These are phyloP conservation scores for Nomada ruficornis DNA, from an alignment of 2,888 invertebrate species.

Conservation along the genomic window DNA sequence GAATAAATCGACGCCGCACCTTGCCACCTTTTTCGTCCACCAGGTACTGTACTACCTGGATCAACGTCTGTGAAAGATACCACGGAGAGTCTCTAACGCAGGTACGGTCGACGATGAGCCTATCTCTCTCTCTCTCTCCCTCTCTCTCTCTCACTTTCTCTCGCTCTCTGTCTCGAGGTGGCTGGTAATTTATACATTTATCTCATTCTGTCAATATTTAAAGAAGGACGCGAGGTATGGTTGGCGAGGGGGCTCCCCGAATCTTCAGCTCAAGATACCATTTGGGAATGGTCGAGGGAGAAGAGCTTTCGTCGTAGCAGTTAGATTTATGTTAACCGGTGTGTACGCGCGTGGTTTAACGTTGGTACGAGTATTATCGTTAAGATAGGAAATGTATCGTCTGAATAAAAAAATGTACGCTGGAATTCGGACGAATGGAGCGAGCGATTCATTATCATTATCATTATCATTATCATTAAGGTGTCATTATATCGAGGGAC, in stretches of 20 bases:
- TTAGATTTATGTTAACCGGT: constrained; percentile 63
- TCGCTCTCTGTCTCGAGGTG: constrained; percentile 55
- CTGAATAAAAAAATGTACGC: too few species aligned
- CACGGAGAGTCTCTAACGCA: constrained; percentile 52
- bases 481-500: too few species aligned
- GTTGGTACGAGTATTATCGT: constrained; percentile 34
- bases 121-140: constrained; percentile 14
- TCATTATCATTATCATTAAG: too few species aligned
- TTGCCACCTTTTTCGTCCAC: constrained; percentile 62
- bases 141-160: too few species aligned
- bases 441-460: too few species aligned
- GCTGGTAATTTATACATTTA: constrained; percentile 78
- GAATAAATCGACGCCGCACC: constrained; percentile 20
- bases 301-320: constrained; percentile 67
- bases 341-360: constrained; percentile 21
- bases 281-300: constrained; percentile 34
- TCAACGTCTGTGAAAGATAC: constrained; percentile 71
- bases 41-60: constrained; percentile 55
- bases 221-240: constrained; percentile 46
- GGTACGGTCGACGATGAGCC: constrained; percentile 65
- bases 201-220: constrained; percentile 79
- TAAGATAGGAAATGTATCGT: not conserved
- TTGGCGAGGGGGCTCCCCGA: not conserved
- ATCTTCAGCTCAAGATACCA: constrained; percentile 17
- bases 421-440: too few species aligned